phyloP scores from a whole-genome alignment of 2,113 vertebrate species.

The Myiozetetes cayanensis region DNA sequence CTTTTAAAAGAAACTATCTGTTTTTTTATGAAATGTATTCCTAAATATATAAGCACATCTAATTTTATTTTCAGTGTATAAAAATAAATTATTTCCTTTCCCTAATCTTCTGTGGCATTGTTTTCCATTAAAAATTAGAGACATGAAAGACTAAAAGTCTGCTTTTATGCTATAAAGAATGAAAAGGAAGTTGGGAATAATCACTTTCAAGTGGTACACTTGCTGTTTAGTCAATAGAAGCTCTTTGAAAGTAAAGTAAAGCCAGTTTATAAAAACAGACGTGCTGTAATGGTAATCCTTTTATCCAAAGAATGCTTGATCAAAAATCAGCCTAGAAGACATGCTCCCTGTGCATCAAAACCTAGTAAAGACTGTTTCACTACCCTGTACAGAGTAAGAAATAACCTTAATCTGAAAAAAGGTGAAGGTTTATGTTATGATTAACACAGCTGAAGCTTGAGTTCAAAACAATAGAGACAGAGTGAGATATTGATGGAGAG shows the following conservation, averaged over 20 bases:
- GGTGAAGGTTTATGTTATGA: not conserved
- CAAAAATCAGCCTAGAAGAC: not conserved
- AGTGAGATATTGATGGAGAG: not conserved
- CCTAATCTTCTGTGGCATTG: constrained; percentile 43
- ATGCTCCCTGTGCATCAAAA: not conserved
- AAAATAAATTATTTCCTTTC: constrained; percentile 56
- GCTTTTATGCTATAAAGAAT: constrained; percentile 42
- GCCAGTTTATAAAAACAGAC: constrained; percentile 42
- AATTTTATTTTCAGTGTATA: constrained; percentile 45
- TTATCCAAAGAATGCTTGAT: constrained; percentile 18
- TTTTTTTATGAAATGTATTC: not conserved
- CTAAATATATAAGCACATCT: constrained; percentile 30
- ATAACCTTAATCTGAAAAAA: not conserved
- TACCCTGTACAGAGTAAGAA: not conserved
- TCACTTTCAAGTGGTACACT: constrained; percentile 56
- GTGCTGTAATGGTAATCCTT: not conserved
- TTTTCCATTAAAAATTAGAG: constrained; percentile 64
- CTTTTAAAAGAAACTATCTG: not conserved
- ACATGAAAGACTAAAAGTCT: constrained; percentile 46
- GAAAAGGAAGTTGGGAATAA: constrained; percentile 53
- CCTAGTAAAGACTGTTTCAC: not conserved
- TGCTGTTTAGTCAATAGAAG: constrained; percentile 52
- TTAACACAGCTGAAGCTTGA: not conserved
- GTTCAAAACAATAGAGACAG: not conserved
- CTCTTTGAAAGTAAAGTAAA: constrained; percentile 54